Evolutionary conservation across 2,888 invertebrate species (phyloP).

Genomic region (Nowickia ferox): DNA sequence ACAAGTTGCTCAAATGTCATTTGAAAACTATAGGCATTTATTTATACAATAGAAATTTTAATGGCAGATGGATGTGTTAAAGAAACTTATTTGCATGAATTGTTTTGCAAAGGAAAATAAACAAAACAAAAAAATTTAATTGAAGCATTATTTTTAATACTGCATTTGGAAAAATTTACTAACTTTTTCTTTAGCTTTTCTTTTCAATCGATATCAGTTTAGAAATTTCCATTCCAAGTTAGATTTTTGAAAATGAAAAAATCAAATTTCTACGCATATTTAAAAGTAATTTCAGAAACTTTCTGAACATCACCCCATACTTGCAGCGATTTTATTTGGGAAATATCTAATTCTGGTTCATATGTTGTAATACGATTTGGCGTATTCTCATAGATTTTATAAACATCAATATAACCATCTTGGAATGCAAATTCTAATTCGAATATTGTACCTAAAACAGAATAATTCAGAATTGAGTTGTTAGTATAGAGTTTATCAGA

Average conservation of each 20-base stretch:
- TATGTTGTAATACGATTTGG: conserved; percentile 78
- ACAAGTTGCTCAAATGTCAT: not conserved
- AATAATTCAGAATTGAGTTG: conserved; percentile 73
- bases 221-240: conserved; percentile 68
- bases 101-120: conserved; percentile 13
- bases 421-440: conserved; percentile 79
- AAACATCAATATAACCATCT: conserved; percentile 78
- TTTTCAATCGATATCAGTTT: conserved; percentile 51
- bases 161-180: conserved; percentile 53
- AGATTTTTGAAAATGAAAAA: conserved; percentile 27
- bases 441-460: conserved; percentile 81
- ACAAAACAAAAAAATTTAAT: conserved; percentile 43
- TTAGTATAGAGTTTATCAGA: conserved; percentile 57
- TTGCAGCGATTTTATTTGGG: conserved; percentile 80
- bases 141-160: conserved; percentile 63
- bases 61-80: not conserved
- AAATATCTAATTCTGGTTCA: conserved; percentile 77
- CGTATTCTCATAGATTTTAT: conserved; percentile 77
- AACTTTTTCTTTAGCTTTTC: conserved; percentile 52
- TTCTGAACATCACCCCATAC: conserved; percentile 82
- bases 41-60: not conserved
- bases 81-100: conserved; percentile 41
- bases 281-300: conserved; percentile 79
- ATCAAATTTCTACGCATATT: conserved; percentile 72
- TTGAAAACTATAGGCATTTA: conserved; percentile 1